A percentile compares a stretch with the other conserved stretches of the same genome.
phyloP scores from a whole-genome alignment of 2,113 vertebrate genomes.

The Australoheros scitulus region DNA sequence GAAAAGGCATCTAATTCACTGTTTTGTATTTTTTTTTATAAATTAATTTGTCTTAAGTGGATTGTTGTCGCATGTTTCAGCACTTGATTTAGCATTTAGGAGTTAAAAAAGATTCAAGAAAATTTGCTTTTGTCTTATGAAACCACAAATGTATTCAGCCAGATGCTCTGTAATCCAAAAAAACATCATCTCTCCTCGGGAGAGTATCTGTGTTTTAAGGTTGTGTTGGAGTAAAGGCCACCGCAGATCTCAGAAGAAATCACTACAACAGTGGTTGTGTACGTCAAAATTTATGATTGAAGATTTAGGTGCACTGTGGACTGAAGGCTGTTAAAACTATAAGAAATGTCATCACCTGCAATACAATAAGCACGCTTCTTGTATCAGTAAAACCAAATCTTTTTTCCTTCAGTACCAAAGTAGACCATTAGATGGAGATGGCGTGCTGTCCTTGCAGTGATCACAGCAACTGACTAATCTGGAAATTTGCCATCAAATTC shows the following conservation, averaged over 20 bases:
- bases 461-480: conserved; percentile 17
- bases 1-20: neutral
- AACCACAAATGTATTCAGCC: neutral
- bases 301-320: neutral
- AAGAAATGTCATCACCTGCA: neutral
- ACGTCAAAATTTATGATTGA: neutral
- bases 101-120: neutral
- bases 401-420: conserved; percentile 15
- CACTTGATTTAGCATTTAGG: neutral
- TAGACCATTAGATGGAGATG: conserved; percentile 59
- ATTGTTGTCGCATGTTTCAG: too few species aligned
- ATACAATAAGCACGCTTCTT: neutral
- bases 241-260: neutral
- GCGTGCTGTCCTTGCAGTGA: conserved; percentile 21
- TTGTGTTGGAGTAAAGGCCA: neutral
- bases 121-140: conserved; percentile 8
- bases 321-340: neutral
- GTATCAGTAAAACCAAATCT: neutral
- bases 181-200: neutral
- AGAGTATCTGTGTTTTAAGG: accelerated
- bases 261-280: neutral
- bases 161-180: neutral
- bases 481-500: conserved; percentile 40
- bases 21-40: neutral
- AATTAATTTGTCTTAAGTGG: neutral